These are phyloP conservation scores for Menidia menidia DNA, from an alignment of 2,797 vertebrate genomes.

Conservation along the genomic window DNA sequence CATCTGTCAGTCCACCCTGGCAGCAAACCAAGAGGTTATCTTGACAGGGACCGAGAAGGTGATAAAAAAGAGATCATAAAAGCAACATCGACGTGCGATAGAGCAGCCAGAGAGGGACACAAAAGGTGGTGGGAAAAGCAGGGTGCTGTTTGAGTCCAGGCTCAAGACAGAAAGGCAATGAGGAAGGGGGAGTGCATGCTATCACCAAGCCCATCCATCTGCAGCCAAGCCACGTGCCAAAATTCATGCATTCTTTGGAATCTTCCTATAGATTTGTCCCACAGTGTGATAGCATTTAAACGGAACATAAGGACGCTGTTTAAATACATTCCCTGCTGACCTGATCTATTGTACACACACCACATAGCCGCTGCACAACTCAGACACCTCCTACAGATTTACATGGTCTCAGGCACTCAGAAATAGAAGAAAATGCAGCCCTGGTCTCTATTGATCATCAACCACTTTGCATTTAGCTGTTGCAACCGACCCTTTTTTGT, in stretches of 20 bases:
- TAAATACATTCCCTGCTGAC: slow-evolving; percentile 5
- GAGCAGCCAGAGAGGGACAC: slow-evolving; percentile 40
- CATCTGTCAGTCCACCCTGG: slow-evolving; percentile 68
- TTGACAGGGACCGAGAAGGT: slow-evolving; percentile 15
- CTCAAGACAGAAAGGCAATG: slow-evolving; percentile 45
- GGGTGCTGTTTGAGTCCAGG: slow-evolving; percentile 46
- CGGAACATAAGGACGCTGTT: slow-evolving; percentile 6
- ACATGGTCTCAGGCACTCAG: neutral
- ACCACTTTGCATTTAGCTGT: slow-evolving; percentile 62
- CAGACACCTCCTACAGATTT: neutral
- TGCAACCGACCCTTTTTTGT: slow-evolving; percentile 30
- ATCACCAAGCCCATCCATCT: slow-evolving; percentile 67
- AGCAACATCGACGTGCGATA: slow-evolving; percentile 62
- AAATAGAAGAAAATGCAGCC: slow-evolving; percentile 23
- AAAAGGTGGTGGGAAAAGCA: slow-evolving; percentile 61
- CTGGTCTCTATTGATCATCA: slow-evolving; percentile 51
- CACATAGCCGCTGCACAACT: neutral
- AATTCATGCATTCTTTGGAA: slow-evolving; percentile 37
- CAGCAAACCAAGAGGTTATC: slow-evolving; percentile 76
- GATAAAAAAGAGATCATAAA: slow-evolving; percentile 70
- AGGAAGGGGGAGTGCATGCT: slow-evolving; percentile 26
- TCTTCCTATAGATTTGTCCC: slow-evolving; percentile 59
- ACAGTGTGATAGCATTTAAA: slow-evolving; percentile 10
- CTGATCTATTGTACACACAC: slow-evolving; percentile 18
- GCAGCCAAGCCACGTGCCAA: slow-evolving; percentile 60